Conservation (phyloP, 2,797 vertebrate genomes). For the Florisuga fusca region DNA sequence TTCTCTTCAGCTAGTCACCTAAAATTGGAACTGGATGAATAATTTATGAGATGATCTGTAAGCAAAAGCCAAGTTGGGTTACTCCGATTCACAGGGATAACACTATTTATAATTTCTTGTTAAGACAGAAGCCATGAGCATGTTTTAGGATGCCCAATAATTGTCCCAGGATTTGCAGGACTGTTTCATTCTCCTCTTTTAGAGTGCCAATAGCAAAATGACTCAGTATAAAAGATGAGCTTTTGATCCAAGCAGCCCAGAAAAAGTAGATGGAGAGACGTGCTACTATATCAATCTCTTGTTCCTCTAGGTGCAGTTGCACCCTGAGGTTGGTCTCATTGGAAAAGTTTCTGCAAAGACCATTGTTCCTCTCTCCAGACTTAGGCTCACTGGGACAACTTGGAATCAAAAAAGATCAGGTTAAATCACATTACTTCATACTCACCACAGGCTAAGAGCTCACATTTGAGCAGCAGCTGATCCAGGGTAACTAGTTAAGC, state of each 20-base stretch:
- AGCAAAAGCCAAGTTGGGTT: conserved; percentile 5
- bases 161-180: neutral
- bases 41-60: conserved; percentile 36
- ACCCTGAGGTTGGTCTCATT: neutral
- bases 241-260: neutral
- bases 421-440: neutral
- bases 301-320: neutral
- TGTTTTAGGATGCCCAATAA: conserved; percentile 3
- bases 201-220: neutral
- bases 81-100: neutral
- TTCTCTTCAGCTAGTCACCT: conserved; percentile 14
- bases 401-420: neutral
- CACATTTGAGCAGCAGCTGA: neutral
- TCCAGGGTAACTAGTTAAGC: neutral
- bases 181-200: neutral
- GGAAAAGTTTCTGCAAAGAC: neutral
- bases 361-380: neutral
- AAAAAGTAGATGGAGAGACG: neutral
- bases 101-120: conserved; percentile 16
- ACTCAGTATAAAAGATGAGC: neutral
- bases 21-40: conserved; percentile 35
- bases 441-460: neutral
- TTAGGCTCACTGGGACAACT: neutral
- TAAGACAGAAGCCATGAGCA: neutral
- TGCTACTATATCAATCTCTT: neutral